phyloP scores from a whole-genome alignment of 1,140 invertebrate species.

The Vanessa atalanta region DNA sequence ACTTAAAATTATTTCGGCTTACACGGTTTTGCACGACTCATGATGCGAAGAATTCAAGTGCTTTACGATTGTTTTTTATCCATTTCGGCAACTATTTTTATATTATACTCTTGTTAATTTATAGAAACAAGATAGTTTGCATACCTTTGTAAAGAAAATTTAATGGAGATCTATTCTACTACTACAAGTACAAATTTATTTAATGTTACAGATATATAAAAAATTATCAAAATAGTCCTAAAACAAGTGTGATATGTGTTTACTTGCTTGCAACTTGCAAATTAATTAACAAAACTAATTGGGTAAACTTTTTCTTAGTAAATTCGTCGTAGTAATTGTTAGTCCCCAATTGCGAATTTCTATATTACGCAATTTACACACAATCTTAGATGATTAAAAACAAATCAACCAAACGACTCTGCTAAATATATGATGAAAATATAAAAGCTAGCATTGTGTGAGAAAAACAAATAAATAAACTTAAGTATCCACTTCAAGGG shows the following conservation, averaged over 20 bases:
- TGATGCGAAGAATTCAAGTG: too few species aligned
- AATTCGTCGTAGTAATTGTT: too few species aligned
- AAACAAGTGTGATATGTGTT: too few species aligned
- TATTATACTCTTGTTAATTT: not conserved
- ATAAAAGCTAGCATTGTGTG: slow-evolving; percentile 57
- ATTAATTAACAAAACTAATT: not conserved
- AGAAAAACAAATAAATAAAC: slow-evolving; percentile 69
- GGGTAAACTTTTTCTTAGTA: not conserved
- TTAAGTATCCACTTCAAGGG: slow-evolving; percentile 53
- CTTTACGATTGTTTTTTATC: not conserved
- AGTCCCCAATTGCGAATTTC: too few species aligned
- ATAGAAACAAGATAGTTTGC: too few species aligned
- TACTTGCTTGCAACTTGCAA: too few species aligned
- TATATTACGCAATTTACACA: too few species aligned
- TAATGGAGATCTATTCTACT: too few species aligned
- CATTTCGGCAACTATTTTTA: not conserved
- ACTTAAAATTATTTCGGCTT: not conserved
- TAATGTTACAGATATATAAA: too few species aligned
- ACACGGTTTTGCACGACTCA: not conserved
- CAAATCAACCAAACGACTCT: slow-evolving; percentile 2
- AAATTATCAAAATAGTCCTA: too few species aligned
- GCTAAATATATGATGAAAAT: slow-evolving; percentile 43
- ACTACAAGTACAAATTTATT: too few species aligned
- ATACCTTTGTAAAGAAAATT: too few species aligned
- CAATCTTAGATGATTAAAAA: not conserved